Evolutionary conservation across 1,140 invertebrate genomes (phyloP), one percentile per base, ranked within the genome.

Genomic region (Muscidifurax raptorellus): DNA sequence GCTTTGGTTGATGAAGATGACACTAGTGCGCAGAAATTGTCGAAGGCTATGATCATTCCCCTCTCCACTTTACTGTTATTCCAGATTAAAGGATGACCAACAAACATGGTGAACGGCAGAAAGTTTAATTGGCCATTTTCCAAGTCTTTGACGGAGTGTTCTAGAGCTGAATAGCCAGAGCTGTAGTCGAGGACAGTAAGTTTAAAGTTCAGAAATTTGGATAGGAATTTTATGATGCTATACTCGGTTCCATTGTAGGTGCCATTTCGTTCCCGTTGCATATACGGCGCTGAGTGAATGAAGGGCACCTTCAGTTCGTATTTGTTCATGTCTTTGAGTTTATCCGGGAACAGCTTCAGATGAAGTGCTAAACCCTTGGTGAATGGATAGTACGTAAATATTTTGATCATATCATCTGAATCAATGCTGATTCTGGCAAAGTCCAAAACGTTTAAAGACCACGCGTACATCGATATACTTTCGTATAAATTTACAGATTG

Each of bases 341-440:
- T 83, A 9, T 83, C 27, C 0, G 74, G 82, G 28, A 83, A 83
- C 28, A 83, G 7, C 67, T 25, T 15, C 27, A 25, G 3, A 71
- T 59, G 22, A 25, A 36, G 0, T 6, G 7, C 1, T 44, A 10
- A 64, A 40, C 18, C 13, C 7, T n/a, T 47, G 1, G 32, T 30
- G 12, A 83, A 83, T 30, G 81, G 81, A 47, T 83, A 13, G 27
- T 83, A 83, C 6, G n/a, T 30, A 15, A 72, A 3, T n/a, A 69
- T 2, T n/a, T 27, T 44, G 25, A 32, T 40, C 36, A 15, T 15
- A 28, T 69, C 10, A 0, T 66, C 12, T n/a, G 12, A 6, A 22
- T 40, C 59, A 2, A 64, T 28, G 9, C 25, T 69, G 1, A 83
- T 22, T 3, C 67, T 83, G 3, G 74, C n/a, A 12, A 83, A 69